Conservation (phyloP, 2,888 invertebrate genomes). For the Gymnosoma rotundatum region DNA sequence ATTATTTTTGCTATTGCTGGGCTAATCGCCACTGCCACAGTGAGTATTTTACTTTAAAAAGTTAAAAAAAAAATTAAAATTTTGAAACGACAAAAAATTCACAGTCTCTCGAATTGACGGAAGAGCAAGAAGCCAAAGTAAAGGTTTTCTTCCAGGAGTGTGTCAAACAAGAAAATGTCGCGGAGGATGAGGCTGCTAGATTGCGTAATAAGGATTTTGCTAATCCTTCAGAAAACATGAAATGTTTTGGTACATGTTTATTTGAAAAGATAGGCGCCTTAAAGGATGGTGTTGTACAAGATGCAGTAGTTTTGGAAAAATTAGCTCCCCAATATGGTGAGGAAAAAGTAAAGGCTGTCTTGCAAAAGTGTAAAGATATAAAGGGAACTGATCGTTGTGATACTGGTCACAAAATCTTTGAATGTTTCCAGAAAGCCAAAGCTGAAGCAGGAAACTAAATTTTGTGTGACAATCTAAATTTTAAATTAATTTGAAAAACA, state of each 20-base stretch:
- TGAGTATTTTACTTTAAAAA: conserved; percentile 52
- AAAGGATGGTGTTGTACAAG: conserved; percentile 75
- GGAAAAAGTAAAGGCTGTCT: conserved; percentile 69
- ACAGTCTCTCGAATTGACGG: conserved; percentile 68
- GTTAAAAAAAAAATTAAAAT: too few species aligned
- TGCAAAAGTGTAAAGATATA: conserved; percentile 73
- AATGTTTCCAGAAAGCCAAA: conserved; percentile 71
- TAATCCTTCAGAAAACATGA: conserved; percentile 72
- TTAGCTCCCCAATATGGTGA: conserved; percentile 73
- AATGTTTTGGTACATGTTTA: conserved; percentile 80
- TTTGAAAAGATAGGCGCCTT: conserved; percentile 77
- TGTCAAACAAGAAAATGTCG: conserved; percentile 72
- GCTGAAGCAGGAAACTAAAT: neutral
- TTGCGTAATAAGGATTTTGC: conserved; percentile 74
- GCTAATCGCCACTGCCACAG: conserved; percentile 71
- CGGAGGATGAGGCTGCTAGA: conserved; percentile 73
- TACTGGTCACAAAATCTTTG: conserved; percentile 73
- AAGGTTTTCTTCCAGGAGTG: conserved; percentile 73
- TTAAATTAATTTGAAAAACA: too few species aligned
- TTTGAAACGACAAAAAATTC: too few species aligned
- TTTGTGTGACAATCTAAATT: too few species aligned
- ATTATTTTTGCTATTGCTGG: conserved; percentile 73
- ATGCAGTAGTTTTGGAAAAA: conserved; percentile 71
- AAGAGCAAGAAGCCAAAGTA: conserved; percentile 76
- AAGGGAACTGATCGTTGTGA: conserved; percentile 76